A percentile compares a stretch with the other conserved stretches of the same genome.
Evolutionary conservation across 2,888 invertebrate species (phyloP).

Genomic region (Dioctria linearis): DNA sequence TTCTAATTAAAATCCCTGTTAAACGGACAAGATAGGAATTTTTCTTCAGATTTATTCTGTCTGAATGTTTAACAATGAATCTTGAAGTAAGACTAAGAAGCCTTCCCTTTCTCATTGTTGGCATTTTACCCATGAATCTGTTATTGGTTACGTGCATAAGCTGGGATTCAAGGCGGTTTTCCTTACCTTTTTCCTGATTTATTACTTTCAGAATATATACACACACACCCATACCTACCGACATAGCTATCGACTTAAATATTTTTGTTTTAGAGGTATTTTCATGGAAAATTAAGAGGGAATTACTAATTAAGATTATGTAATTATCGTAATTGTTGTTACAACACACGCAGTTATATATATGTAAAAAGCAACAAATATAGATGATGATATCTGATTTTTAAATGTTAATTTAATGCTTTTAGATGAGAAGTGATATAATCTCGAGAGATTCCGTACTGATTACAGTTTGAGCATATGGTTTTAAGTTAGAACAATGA

Average conservation of each 20-base stretch:
- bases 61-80: slow-evolving; percentile 56
- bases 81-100: slow-evolving; percentile 36
- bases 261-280: neutral
- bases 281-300: slow-evolving; percentile 34
- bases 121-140: slow-evolving; percentile 39
- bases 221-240: no score
- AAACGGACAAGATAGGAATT: slow-evolving; percentile 58
- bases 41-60: slow-evolving; percentile 56
- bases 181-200: slow-evolving; percentile 30
- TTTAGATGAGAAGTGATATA: no score
- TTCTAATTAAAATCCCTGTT: slow-evolving; percentile 59
- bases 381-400: no score
- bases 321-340: slow-evolving; percentile 16
- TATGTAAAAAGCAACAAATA: no score
- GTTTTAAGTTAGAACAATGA: no score
- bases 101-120: slow-evolving; percentile 25
- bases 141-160: slow-evolving; percentile 45
- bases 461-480: no score
- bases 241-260: slow-evolving; percentile 1
- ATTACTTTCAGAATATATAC: neutral
- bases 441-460: no score
- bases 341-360: neutral
- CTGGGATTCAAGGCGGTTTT: slow-evolving; percentile 15
- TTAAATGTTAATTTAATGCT: no score
- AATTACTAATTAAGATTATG: slow-evolving; percentile 43